A percentile compares a stretch with the other conserved stretches of the same genome.
Conservation (phyloP, 2,113 vertebrate species). For the Leuciscus idus region DNA sequence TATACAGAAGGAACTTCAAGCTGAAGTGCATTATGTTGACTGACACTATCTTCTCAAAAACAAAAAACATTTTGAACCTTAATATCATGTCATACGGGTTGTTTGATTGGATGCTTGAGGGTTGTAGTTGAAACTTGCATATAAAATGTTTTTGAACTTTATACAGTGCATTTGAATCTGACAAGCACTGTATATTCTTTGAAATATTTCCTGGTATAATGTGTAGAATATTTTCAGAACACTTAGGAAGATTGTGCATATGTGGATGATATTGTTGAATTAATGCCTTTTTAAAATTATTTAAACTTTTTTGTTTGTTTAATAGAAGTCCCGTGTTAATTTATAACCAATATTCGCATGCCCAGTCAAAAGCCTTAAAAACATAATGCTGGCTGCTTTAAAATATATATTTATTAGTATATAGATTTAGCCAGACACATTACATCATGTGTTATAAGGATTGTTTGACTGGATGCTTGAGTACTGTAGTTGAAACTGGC, state of each 20-base stretch:
- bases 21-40: conserved; percentile 80
- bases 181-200: not conserved
- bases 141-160: not conserved
- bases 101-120: not conserved
- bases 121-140: not conserved
- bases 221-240: not conserved
- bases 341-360: not conserved
- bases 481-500: not conserved
- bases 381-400: not conserved
- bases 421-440: not conserved
- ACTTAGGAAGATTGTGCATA: not conserved
- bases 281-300: not conserved
- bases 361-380: not conserved
- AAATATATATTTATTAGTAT: conserved; percentile 3
- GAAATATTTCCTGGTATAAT: not conserved
- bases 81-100: not conserved
- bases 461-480: not conserved
- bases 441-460: not conserved
- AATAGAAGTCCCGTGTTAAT: not conserved
- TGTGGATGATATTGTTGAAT: conserved; percentile 2
- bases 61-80: not conserved
- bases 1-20: conserved; percentile 81
- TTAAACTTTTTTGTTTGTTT: not conserved
- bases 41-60: conserved; percentile 54
- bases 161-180: not conserved